phyloP scores from a whole-genome alignment of 2,797 vertebrate genomes.

The Oryzias sinensis region DNA sequence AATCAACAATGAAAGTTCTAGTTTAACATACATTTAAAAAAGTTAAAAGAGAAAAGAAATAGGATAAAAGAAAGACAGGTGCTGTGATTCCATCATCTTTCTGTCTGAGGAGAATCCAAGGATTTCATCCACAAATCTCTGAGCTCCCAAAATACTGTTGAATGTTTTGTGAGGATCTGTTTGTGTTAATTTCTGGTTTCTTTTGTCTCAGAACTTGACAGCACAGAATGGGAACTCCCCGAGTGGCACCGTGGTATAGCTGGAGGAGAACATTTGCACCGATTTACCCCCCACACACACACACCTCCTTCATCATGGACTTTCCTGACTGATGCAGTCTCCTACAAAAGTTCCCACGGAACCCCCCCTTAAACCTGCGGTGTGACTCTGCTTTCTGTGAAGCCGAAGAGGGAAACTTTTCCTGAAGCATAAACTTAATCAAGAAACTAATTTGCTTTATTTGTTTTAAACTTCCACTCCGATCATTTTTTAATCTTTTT shows the following conservation, averaged over 20 bases:
- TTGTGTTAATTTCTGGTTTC: conserved; percentile 8
- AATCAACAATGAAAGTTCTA: no score
- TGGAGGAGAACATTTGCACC: conserved; percentile 58
- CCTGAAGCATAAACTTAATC: conserved; percentile 5
- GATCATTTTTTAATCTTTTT: neutral
- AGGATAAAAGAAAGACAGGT: no score
- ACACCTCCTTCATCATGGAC: conserved; percentile 1
- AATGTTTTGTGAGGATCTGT: conserved; percentile 15
- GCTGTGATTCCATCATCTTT: no score
- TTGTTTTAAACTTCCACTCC: no score
- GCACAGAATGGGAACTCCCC: conserved; percentile 89
- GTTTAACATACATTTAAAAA: no score
- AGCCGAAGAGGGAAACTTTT: conserved; percentile 27
- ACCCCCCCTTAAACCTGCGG: conserved; percentile 34
- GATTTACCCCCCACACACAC: conserved; percentile 19
- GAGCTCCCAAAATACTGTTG: no score
- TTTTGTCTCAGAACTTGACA: conserved; percentile 68
- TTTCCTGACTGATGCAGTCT: neutral
- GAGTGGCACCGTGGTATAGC: conserved; percentile 90
- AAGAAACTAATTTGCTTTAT: neutral
- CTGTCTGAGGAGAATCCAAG: no score
- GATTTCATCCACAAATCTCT: no score
- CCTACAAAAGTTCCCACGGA: conserved; percentile 3
- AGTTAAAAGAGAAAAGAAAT: no score
- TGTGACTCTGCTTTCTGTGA: conserved; percentile 17